These are phyloP conservation scores for Drosophila saltans DNA, from an alignment of 1,140 invertebrate genomes.

Conservation along the genomic window DNA sequence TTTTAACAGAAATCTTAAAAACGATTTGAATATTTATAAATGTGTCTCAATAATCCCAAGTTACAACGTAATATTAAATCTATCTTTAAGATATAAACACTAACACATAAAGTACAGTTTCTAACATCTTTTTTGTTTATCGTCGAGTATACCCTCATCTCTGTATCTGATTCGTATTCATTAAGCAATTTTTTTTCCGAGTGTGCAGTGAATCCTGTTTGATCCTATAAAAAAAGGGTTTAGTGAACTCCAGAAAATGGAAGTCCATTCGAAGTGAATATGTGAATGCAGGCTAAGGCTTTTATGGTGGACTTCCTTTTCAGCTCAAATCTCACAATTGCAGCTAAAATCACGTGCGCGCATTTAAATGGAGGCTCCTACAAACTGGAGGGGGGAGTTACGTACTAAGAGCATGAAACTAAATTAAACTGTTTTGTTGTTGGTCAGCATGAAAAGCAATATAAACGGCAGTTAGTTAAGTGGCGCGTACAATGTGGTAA, in stretches of 20 bases:
- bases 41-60: no score
- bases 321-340: constrained; percentile 50
- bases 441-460: constrained; percentile 63
- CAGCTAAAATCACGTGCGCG: constrained; percentile 62
- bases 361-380: constrained; percentile 40
- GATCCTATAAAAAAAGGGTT: not conserved
- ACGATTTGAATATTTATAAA: no score
- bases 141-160: no score
- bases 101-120: no score
- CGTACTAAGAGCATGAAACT: constrained; percentile 44
- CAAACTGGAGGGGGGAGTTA: constrained; percentile 6
- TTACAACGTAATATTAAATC: no score
- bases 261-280: not conserved
- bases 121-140: no score
- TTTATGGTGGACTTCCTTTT: constrained; percentile 33
- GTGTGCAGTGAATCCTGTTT: not conserved
- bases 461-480: constrained; percentile 70
- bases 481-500: constrained; percentile 59
- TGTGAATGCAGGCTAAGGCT: constrained; percentile 18
- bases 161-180: not conserved
- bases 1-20: no score
- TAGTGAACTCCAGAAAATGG: constrained; percentile 1
- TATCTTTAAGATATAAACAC: no score
- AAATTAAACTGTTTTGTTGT: constrained; percentile 67
- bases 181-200: not conserved